A percentile compares a stretch with the other conserved stretches of the same genome.
phyloP scores from a whole-genome alignment of 2,113 vertebrate genomes.

The Conger conger region DNA sequence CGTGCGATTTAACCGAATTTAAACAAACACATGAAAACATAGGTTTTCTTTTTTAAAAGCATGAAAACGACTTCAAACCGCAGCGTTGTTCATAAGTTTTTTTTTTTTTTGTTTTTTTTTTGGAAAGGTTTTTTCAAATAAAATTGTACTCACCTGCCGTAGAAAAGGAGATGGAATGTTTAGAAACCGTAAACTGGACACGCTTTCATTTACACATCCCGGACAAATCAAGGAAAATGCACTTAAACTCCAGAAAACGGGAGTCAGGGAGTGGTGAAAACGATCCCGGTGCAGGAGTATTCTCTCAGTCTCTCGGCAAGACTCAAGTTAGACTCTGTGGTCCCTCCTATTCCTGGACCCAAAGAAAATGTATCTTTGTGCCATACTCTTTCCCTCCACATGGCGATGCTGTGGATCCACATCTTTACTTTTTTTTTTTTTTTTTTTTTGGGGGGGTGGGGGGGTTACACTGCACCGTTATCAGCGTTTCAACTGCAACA shows the following conservation, averaged over 20 bases:
- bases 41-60: no score
- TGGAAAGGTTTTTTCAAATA: background rate
- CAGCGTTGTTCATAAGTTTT: background rate
- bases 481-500: background rate
- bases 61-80: no score
- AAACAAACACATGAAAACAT: no score
- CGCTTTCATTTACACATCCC: background rate
- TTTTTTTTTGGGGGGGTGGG: no score
- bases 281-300: background rate
- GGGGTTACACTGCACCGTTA: background rate
- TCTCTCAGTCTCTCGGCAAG: background rate
- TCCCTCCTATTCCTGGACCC: background rate
- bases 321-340: background rate
- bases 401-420: conserved; percentile 8
- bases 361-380: background rate
- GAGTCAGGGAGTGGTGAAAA: background rate
- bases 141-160: background rate
- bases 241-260: conserved; percentile 1
- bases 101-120: no score
- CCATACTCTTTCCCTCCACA: background rate
- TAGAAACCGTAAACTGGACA: background rate
- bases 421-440: background rate
- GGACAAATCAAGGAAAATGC: background rate
- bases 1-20: no score
- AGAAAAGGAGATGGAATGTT: background rate